Conservation (phyloP, 2,797 vertebrate species). For the Thripadectes ignobilis region DNA sequence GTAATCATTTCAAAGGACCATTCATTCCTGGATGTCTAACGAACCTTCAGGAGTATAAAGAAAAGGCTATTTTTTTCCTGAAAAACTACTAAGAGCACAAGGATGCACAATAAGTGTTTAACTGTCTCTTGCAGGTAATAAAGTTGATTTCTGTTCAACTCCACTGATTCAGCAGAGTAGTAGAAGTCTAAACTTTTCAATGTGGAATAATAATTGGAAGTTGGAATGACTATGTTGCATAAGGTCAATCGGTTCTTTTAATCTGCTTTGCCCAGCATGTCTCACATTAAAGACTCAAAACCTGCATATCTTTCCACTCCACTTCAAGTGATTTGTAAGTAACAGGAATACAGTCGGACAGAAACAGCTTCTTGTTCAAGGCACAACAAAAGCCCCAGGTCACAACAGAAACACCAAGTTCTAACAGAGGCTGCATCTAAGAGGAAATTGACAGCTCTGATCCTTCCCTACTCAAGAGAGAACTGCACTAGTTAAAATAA, state of each 20-base stretch:
- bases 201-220: background rate
- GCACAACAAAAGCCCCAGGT: background rate
- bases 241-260: conserved; percentile 1
- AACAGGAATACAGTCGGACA: background rate
- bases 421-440: background rate
- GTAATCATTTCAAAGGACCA: background rate
- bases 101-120: background rate
- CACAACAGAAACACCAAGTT: background rate
- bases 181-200: background rate
- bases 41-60: background rate
- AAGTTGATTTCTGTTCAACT: background rate
- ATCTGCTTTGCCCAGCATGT: conserved; percentile 17
- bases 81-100: background rate
- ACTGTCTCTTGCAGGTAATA: background rate
- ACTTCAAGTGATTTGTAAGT: background rate
- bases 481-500: background rate
- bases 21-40: background rate
- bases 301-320: background rate
- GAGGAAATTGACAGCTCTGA: background rate
- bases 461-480: background rate
- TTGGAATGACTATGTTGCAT: background rate
- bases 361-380: background rate
- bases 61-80: background rate
- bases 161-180: background rate
- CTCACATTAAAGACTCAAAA: background rate